Evolutionary conservation across 2,797 vertebrate species (phyloP), one percentile per base, ranked within the genome.

Genomic region (Poeciliopsis infans): DNA sequence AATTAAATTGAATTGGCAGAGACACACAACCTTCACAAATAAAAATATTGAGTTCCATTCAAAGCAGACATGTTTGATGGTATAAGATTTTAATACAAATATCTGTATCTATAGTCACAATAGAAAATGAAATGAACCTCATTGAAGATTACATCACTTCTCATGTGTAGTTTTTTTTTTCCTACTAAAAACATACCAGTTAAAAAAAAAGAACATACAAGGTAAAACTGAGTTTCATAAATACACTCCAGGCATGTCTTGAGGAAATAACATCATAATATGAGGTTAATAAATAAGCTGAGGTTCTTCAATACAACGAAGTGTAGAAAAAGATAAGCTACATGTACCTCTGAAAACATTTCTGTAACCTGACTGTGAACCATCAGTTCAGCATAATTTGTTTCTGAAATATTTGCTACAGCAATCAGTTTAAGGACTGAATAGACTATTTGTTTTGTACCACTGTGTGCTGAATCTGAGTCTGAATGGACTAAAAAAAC

Each of bases 71-170:
- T 15, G 45, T 20, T 11, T 86, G 70, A 85, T 78, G 73, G 86
- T 92, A 91, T 85, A 92, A 91, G 89, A 76, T 77, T 85, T 89
- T 55, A 88, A 89, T 83, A 83, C 79, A 92, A 89, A 85, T 72
- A 81, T 86, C 75, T 78, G 78, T 88, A 80, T 84, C 74, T 83
- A 79, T 82, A 83, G 61, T 87, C 84, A 76, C 31, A 87, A 66
- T 11, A 81, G 82, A 83, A 77, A 85, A 77, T 69, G 68, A 83
- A 91, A 1, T 51, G 49, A 23, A 23, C 49, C 49, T 23, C 49
- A 88, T 90, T 89, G 68, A 41, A 72, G 74, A 83, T 90, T 90
- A 93, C 75, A 92, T 91, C 70, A 84, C 55, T 57, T 84, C 59
- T 88, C 66, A 81, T 72, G 72, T 73, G 70, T 86, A 78, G 70